These are phyloP conservation scores for Punctoribates punctum DNA, from an alignment of 2,888 invertebrate genomes.

Conservation along the genomic window DNA sequence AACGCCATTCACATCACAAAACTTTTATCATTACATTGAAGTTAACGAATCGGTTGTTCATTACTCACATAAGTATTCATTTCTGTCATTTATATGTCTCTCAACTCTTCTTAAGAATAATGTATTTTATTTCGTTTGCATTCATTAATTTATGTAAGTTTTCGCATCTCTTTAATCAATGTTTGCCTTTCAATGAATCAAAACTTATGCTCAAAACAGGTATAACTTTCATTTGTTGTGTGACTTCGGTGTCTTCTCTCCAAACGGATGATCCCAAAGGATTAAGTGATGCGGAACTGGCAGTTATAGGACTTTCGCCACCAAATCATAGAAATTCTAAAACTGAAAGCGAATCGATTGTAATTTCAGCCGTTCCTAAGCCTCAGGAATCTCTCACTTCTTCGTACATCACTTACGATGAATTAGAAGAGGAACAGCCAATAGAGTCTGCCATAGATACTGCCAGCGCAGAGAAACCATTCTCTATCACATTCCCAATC, in stretches of 20 bases:
- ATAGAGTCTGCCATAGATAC: too few species aligned
- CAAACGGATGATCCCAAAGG: background rate
- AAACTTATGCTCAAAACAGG: background rate
- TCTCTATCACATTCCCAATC: constrained; percentile 24
- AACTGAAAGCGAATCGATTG: background rate
- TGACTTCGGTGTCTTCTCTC: background rate
- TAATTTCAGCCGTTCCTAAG: background rate
- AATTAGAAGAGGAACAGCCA: background rate
- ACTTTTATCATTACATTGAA: constrained; percentile 34
- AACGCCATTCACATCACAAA: background rate
- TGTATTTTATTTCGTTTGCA: constrained; percentile 1
- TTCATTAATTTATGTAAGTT: constrained; percentile 18
- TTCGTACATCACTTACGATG: constrained; percentile 23
- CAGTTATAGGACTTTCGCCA: constrained; percentile 13
- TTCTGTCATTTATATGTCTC: background rate
- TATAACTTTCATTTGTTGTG: constrained; percentile 8
- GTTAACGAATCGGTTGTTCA: background rate
- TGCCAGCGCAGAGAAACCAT: constrained; percentile 13
- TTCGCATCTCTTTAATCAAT: background rate
- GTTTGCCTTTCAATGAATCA: background rate
- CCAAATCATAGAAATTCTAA: background rate
- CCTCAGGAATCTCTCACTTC: constrained; percentile 18
- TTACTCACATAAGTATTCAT: background rate
- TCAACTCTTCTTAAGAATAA: background rate
- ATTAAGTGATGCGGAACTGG: constrained; percentile 28